A percentile compares a stretch with the other conserved stretches of the same genome.
phyloP scores from a whole-genome alignment of 2,113 vertebrate genomes.

The Hepsetus odoe region DNA sequence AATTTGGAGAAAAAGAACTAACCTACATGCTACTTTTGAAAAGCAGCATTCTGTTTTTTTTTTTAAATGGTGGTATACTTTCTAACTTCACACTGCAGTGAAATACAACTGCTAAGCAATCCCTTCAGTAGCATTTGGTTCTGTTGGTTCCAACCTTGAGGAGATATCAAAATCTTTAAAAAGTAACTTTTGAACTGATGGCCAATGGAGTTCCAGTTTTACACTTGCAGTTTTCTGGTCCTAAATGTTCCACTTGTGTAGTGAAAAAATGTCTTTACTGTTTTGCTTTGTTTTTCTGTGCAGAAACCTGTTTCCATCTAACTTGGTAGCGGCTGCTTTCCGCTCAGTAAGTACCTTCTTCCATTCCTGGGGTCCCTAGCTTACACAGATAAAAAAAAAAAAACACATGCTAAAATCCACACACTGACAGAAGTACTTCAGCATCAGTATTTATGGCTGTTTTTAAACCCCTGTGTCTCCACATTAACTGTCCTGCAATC shows the following conservation, averaged over 20 bases:
- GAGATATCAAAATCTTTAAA: too few relatives aligned
- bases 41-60: conserved; percentile 22
- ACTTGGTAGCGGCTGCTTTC: conserved; percentile 92
- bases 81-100: too few relatives aligned
- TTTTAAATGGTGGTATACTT: too few relatives aligned
- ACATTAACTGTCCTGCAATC: conserved; percentile 34
- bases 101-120: too few relatives aligned
- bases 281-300: conserved; percentile 55
- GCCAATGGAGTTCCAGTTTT: too few relatives aligned
- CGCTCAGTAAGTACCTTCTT: conserved; percentile 83
- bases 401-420: background rate
- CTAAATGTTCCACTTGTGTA: too few relatives aligned
- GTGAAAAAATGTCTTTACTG: conserved; percentile 32
- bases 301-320: conserved; percentile 96
- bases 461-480: conserved; percentile 20
- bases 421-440: background rate
- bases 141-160: too few relatives aligned
- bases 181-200: too few relatives aligned
- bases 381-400: conserved; percentile 4
- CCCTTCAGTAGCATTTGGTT: too few relatives aligned
- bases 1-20: too few relatives aligned
- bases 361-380: background rate
- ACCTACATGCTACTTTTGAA: background rate
- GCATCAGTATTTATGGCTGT: conserved; percentile 12
- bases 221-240: background rate